Base-by-base conservation (phyloP, 23 tunicate genomes). In the Aplidium turbinatum region DNA sequence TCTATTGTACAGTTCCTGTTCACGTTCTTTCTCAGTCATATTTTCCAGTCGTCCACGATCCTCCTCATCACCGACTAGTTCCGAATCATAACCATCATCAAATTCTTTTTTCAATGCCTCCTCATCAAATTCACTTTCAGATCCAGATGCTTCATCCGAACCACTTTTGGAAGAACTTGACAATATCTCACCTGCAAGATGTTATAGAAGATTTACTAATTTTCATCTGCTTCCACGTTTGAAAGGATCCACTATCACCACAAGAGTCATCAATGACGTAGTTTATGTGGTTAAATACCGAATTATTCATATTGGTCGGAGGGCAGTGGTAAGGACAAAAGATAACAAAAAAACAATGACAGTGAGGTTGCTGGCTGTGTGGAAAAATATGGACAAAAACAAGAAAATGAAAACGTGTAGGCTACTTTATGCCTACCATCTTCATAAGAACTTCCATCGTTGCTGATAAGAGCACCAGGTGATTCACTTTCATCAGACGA, bases 1-100 rank as follows among this genome's bases (percentile, higher is more conserved):
- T 57, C 97, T 68, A 47, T 91, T 84, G 66, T 91, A 91, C 18
- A 91, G 39, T 57, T 84, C 91, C 45, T 91, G 97, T 50, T 91
- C 97, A 35, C 97, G 47, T 58, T 91, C 97, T 82, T 91, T 91
- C 50, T 91, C 97, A 0, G 97, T 91, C 97, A 91, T 91, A 46
- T 91, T 84, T 58, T 91, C 91, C 77, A 91, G 53, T 11, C 72
- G 64, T 27, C 69, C 30, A 9, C 97, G 77, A 67, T 91, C 97
- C 28, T 84, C 91, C 53, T 84, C 91, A 48, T 91, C 97, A 2
- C 97, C 97, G 28, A 91, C 97, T 38, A 91, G 38, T 42, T 91
- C 91, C 3, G 82, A 40, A 35, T 91, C 97, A 45, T 91, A 91
- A 2, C 97, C 97, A 50, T 91, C 97, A 75, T 91, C 97, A 67